Conservation (phyloP, 2,888 invertebrate species). For the Pristionchus japonicus region DNA sequence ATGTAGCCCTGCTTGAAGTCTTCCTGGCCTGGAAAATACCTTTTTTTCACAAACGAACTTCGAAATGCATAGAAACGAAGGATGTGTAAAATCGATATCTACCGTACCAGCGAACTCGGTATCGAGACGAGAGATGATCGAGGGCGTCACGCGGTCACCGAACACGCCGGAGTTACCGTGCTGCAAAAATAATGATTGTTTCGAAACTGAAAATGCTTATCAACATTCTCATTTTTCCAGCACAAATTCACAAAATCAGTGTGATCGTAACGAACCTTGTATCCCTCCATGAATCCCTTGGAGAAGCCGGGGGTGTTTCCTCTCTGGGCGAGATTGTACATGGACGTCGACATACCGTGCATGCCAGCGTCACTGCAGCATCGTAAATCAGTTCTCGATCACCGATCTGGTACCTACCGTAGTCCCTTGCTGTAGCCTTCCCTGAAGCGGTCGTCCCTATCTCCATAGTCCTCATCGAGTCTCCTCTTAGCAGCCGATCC, state of each 20-base stretch:
- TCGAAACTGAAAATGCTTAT: too few species aligned
- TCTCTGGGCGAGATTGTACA: constrained; percentile 73
- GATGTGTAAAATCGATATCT: too few species aligned
- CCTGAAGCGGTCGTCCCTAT: constrained; percentile 69
- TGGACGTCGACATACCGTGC: constrained; percentile 73
- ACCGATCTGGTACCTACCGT: constrained; percentile 45
- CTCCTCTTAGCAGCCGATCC: constrained; percentile 65
- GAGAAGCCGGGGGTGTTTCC: constrained; percentile 70
- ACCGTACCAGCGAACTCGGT: constrained; percentile 68
- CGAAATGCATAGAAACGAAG: too few species aligned
- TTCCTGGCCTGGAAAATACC: constrained; percentile 73
- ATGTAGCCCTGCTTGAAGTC: constrained; percentile 75
- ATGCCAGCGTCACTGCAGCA: constrained; percentile 71
- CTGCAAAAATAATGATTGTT: constrained; percentile 47
- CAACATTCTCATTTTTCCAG: too few species aligned
- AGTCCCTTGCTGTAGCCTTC: constrained; percentile 74
- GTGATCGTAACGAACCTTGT: constrained; percentile 52
- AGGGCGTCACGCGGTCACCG: constrained; percentile 74
- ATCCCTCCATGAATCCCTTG: constrained; percentile 75
- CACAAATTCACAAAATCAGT: not conserved
- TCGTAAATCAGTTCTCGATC: not conserved
- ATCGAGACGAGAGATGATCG: constrained; percentile 73
- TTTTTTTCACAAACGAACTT: too few species aligned
- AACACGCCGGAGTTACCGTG: constrained; percentile 75
- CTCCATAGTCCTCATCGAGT: constrained; percentile 71